Percentiles rank a stretch among this genome's conserved stretches.
phyloP scores from a whole-genome alignment of 2,797 vertebrate genomes.

The Lycodopsis pacificus region DNA sequence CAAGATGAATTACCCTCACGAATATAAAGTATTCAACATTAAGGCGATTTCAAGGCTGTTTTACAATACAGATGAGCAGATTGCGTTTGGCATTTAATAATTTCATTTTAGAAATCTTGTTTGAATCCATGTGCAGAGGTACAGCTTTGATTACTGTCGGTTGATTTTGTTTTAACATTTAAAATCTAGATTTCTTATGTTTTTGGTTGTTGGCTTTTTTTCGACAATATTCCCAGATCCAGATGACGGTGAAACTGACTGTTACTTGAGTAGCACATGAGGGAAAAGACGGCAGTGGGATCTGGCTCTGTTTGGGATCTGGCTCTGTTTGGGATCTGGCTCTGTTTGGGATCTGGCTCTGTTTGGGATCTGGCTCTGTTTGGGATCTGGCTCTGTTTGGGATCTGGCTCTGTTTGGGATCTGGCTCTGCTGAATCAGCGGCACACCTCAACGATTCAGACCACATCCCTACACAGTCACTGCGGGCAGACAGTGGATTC shows the following conservation, averaged over 20 bases:
- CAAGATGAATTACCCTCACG: background rate
- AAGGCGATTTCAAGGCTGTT: background rate
- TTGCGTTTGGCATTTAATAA: background rate
- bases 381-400: too few relatives aligned
- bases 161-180: background rate
- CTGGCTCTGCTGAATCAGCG: constrained; percentile 21
- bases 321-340: too few relatives aligned
- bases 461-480: constrained; percentile 47
- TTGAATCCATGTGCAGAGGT: background rate
- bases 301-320: too few relatives aligned
- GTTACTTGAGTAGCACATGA: constrained; percentile 13
- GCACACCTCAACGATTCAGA: constrained; percentile 43
- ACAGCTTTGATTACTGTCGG: background rate
- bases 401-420: too few relatives aligned
- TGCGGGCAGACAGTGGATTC: constrained; percentile 29
- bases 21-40: constrained; percentile 4
- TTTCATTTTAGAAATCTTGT: background rate
- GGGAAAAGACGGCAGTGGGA: constrained; percentile 12
- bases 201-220: constrained; percentile 1
- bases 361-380: too few relatives aligned
- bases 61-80: constrained; percentile 1
- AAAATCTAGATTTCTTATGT: background rate
- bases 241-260: constrained; percentile 13
- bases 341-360: too few relatives aligned
- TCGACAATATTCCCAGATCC: background rate